Evolutionary conservation across 2,113 vertebrate genomes (phyloP), one percentile per base, ranked within the genome.

Genomic region (Eulacestoma nigropectus): DNA sequence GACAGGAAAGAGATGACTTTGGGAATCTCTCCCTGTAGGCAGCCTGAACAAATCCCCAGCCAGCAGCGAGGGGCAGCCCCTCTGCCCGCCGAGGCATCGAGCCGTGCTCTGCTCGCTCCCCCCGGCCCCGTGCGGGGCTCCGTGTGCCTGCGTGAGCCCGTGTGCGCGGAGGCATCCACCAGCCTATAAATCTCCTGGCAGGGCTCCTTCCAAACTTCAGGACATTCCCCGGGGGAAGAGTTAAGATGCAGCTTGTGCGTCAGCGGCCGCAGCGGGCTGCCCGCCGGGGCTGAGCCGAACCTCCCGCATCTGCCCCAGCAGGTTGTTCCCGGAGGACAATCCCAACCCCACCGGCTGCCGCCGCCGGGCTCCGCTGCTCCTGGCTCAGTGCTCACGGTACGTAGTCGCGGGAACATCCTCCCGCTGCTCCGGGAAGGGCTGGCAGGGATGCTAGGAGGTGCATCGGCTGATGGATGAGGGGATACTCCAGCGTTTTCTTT

Each of bases 301-400:
- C 59, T 47, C 97, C 53, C 73, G 85, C 96, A 97, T 96, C 96
- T 95, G 97, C 97, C 93, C 74, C 93, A 60, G 75, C 74, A 95
- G 96, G 96, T 97, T 97, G 87, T 96, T 98, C 96, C 97, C 96
- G 95, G 89, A 97, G 96, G 88, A 95, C 96, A 90, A 32, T 72
- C 89, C 92, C 97, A 72, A 41, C 67, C 91, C 90, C 97, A 90
- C n/a, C 69, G 89, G 49, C 87, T 20, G 83, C 89, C n/a, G 39
- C 93, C 67, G 68, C 92, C 20, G n/a, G 44, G 87, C 92, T 97
- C 92, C 46, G 79, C 96, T 78, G 74, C 79, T 87, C 95, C 90
- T 93, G 79, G 95, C 91, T 84, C 73, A 25, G 87, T 8, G 37
- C 83, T 97, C 93, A 96, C 98, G 98, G 98, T 99, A 98, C 3